phyloP scores from a whole-genome alignment of 1,140 invertebrate genomes.

The Cotesia typhae region DNA sequence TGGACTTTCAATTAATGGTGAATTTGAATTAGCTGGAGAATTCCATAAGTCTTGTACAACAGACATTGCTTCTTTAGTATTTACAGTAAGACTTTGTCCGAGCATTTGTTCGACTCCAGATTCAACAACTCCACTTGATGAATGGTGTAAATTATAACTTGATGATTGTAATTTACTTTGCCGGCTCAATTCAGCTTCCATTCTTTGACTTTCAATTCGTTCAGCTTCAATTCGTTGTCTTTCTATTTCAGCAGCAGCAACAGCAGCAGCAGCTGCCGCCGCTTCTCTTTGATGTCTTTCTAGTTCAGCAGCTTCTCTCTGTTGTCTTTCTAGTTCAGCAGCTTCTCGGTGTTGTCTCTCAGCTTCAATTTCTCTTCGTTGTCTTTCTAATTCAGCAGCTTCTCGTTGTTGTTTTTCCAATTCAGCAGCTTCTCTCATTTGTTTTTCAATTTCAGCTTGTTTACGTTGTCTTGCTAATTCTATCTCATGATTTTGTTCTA shows the following conservation, averaged over 20 bases:
- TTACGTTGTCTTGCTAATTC: slow-evolving; percentile 45
- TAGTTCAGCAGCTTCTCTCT: slow-evolving; percentile 43
- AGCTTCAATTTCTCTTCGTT: slow-evolving; percentile 46
- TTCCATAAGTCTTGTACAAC: slow-evolving; percentile 61
- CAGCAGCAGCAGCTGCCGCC: slow-evolving; percentile 32
- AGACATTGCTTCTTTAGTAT: slow-evolving; percentile 69
- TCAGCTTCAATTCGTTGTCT: slow-evolving; percentile 47
- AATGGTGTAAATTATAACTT: slow-evolving; percentile 50
- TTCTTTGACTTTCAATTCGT: slow-evolving; percentile 46
- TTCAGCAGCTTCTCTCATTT: slow-evolving; percentile 44
- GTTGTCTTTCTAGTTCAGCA: slow-evolving; percentile 45
- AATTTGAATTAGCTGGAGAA: slow-evolving; percentile 49
- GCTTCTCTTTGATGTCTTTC: slow-evolving; percentile 46
- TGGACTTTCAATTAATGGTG: slow-evolving; percentile 44
- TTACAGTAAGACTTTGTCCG: slow-evolving; percentile 67
- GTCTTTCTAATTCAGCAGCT: slow-evolving; percentile 44
- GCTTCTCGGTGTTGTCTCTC: slow-evolving; percentile 45
- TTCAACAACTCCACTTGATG: slow-evolving; percentile 45
- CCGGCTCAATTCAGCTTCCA: slow-evolving; percentile 52
- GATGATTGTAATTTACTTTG: slow-evolving; percentile 55
- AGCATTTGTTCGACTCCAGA: slow-evolving; percentile 51
- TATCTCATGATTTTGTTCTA: slow-evolving; percentile 42
- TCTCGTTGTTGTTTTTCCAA: slow-evolving; percentile 48
- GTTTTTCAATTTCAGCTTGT: slow-evolving; percentile 46
- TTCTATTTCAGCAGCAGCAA: slow-evolving; percentile 35